Conservation (phyloP, 2,113 vertebrate genomes). For the Parus major region DNA sequence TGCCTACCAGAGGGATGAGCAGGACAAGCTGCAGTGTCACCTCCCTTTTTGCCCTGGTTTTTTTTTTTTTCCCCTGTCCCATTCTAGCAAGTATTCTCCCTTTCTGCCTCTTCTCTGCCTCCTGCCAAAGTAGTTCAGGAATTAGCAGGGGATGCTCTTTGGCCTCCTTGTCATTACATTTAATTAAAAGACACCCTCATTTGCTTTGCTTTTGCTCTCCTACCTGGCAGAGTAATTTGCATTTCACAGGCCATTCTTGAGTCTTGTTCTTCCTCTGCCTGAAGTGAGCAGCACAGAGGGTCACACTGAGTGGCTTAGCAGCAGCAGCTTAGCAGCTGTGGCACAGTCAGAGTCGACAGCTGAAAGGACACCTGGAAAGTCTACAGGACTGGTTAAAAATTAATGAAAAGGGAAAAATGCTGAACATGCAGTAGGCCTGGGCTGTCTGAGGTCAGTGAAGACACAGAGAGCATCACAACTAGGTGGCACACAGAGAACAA, state of each 20-base stretch:
- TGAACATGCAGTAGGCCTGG: neutral
- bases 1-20: accelerated
- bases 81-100: neutral
- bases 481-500: neutral
- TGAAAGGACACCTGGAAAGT: neutral
- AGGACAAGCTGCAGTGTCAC: neutral
- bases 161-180: neutral
- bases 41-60: neutral
- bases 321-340: neutral
- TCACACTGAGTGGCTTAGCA: neutral
- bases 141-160: slow-evolving; percentile 10
- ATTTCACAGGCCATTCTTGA: neutral
- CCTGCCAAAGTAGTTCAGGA: neutral
- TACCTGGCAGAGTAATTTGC: neutral
- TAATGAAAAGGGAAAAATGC: neutral
- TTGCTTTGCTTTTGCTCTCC: neutral
- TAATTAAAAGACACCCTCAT: neutral
- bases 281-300: neutral
- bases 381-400: neutral
- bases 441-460: neutral
- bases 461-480: neutral
- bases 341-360: neutral
- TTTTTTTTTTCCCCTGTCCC: neutral
- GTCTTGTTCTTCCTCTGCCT: neutral
- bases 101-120: neutral